These are phyloP conservation scores for Actinia tenebrosa DNA, from an alignment of 64 coral and sea anemone species.

Conservation along the genomic window DNA sequence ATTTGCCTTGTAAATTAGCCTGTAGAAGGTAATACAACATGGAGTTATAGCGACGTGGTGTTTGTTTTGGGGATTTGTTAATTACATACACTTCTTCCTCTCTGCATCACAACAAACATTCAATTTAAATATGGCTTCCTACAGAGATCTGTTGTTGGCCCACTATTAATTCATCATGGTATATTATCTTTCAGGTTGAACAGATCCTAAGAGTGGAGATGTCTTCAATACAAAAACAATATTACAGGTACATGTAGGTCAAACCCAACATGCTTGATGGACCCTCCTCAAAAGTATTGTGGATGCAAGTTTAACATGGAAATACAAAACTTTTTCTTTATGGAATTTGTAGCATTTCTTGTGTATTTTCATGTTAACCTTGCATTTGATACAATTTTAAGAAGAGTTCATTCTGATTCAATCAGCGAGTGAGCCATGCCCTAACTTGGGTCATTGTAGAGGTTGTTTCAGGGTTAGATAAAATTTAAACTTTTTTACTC, in stretches of 20 bases:
- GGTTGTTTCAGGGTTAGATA: too few relatives aligned
- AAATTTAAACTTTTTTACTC: too few relatives aligned
- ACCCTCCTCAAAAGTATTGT: too few relatives aligned
- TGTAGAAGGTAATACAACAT: constrained; percentile 21
- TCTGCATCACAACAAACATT: constrained; percentile 30
- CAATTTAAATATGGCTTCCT: neutral
- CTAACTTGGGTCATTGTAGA: too few relatives aligned
- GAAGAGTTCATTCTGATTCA: too few relatives aligned
- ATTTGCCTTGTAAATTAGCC: neutral
- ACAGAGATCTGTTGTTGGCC: neutral
- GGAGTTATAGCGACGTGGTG: constrained; percentile 27
- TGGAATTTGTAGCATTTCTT: too few relatives aligned
- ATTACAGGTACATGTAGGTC: constrained; percentile 91
- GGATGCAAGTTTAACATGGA: too few relatives aligned
- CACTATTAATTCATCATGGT: neutral
- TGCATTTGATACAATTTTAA: too few relatives aligned
- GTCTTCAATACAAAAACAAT: constrained; percentile 97
- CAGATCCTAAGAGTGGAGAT: constrained; percentile 99
- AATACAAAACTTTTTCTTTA: too few relatives aligned
- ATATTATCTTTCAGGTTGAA: constrained; percentile 56
- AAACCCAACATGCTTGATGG: too few relatives aligned
- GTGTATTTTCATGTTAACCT: too few relatives aligned
- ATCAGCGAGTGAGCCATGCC: too few relatives aligned
- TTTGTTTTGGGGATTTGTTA: constrained; percentile 16
- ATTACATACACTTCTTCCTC: constrained; percentile 20